Evolutionary conservation across 2,113 vertebrate species (phyloP), one percentile per base, ranked within the genome.

Genomic region (Cathartes aura): DNA sequence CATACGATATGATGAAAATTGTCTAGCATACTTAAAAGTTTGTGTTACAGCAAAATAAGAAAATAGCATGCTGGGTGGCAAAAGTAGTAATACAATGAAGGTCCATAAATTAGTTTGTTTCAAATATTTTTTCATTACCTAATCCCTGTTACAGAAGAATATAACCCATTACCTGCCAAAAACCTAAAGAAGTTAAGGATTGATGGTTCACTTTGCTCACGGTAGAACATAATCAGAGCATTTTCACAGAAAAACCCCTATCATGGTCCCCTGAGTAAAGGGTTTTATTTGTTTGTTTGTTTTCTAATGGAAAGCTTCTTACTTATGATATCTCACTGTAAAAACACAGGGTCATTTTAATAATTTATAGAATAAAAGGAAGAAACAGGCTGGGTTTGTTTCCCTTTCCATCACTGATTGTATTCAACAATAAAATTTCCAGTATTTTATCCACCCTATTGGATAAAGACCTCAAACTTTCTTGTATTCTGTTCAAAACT

Each of bases 171-270:
- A 56, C 12, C 8, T 29, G 11, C 9, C 8, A 55, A 64, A 78
- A 79, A 5, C 1, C 9, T 60, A 10, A 48, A 79, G 20, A 36
- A 40, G 1, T 24, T 47, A 79, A 17, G 7, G 15, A 12, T 4
- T 62, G 30, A 40, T 40, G 2, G 9, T 48, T 91, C 40, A 50
- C 5, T 78, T 82, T 73, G 10, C 15, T 86, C 2, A 24, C 0
- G 2, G 8, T 23, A 45, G 70, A 86, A 53, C 26, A 17, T 24
- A 58, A 59, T 45, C 45, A 52, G 26, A 53, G 1, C 0, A 63
- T 89, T 63, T 79, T 56, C 27, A 30, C 10, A 4, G n/a, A 23
- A 43, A 0, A 0, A 1, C 0, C 3, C 24, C 17, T 79, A 8
- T 70, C 16, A 62, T 19, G 16, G 7, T 62, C 2, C 9, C 11